Evolutionary conservation across 1,140 invertebrate species (phyloP).

Genomic region (Anagrus nilaparvatae): DNA sequence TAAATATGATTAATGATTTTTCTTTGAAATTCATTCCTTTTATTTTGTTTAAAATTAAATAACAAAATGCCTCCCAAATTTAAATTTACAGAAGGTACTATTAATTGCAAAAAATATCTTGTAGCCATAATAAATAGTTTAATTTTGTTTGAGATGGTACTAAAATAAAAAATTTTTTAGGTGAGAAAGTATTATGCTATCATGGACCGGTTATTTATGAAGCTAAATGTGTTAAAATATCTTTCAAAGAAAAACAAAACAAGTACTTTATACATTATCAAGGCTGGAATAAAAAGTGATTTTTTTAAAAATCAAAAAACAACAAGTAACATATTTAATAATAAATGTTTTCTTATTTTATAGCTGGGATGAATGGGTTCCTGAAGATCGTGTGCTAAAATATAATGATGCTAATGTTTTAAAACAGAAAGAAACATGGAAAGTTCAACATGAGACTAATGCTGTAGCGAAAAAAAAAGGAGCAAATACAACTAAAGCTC

Average conservation of each 20-base stretch:
- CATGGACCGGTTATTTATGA: conserved; percentile 92
- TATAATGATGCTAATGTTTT: conserved; percentile 86
- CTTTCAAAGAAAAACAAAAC: conserved; percentile 73
- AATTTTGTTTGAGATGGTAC: not conserved
- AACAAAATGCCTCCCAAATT: conserved; percentile 35
- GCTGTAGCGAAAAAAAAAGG: conserved; percentile 36
- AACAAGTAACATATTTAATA: not conserved
- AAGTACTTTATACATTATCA: conserved; percentile 94
- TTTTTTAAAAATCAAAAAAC: conserved; percentile 17
- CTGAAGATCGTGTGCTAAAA: conserved; percentile 84
- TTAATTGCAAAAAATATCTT: too few relatives aligned
- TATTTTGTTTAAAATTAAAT: not conserved
- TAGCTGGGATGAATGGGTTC: conserved; percentile 98
- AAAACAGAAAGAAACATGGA: conserved; percentile 80
- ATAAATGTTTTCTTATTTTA: conserved; percentile 28
- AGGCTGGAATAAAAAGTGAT: conserved; percentile 96
- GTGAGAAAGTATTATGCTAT: conserved; percentile 92
- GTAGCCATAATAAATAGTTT: too few relatives aligned
- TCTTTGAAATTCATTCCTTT: not conserved
- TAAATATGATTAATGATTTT: not conserved
- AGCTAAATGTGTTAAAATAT: conserved; percentile 85
- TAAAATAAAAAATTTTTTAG: conserved; percentile 36
- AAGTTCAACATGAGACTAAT: conserved; percentile 58
- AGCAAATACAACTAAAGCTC: conserved; percentile 27
- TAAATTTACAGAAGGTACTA: conserved; percentile 40